Conservation (phyloP, 2,113 vertebrate genomes). For the Chinchilla lanigera region DNA sequence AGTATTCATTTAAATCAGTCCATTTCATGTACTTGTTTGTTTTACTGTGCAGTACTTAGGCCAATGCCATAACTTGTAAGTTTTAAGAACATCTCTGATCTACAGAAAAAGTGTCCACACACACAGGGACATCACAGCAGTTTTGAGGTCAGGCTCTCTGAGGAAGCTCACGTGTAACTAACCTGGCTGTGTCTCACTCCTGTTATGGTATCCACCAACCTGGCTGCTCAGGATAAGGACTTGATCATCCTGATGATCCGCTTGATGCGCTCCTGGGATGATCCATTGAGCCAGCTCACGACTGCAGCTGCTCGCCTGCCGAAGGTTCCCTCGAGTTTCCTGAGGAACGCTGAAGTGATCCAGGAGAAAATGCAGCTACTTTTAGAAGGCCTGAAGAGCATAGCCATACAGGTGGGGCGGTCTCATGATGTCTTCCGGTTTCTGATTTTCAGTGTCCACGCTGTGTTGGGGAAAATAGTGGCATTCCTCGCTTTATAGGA, state of each 20-base stretch:
- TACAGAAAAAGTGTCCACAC: not conserved
- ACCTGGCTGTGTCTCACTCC: not conserved
- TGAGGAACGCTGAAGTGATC: not conserved
- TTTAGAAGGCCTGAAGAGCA: conserved; percentile 82
- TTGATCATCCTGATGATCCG: not conserved
- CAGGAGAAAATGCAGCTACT: not conserved
- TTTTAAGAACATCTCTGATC: not conserved
- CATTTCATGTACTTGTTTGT: not conserved
- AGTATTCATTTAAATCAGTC: not conserved
- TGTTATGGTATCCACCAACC: not conserved
- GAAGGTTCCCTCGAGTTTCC: not conserved
- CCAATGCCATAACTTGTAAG: not conserved
- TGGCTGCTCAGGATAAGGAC: not conserved
- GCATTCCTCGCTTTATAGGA: not conserved
- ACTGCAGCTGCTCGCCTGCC: not conserved
- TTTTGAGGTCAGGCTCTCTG: not conserved
- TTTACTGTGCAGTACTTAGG: not conserved
- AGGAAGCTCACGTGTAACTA: not conserved
- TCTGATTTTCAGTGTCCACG: not conserved
- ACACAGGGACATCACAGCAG: not conserved
- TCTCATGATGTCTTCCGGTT: not conserved
- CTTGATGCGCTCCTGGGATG: not conserved
- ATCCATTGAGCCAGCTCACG: not conserved
- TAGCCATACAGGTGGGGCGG: conserved; percentile 84
- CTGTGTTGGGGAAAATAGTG: not conserved